Evolutionary conservation across 2,888 invertebrate species (phyloP), one percentile per base, ranked within the genome.

Genomic region (Lasiommata megera): DNA sequence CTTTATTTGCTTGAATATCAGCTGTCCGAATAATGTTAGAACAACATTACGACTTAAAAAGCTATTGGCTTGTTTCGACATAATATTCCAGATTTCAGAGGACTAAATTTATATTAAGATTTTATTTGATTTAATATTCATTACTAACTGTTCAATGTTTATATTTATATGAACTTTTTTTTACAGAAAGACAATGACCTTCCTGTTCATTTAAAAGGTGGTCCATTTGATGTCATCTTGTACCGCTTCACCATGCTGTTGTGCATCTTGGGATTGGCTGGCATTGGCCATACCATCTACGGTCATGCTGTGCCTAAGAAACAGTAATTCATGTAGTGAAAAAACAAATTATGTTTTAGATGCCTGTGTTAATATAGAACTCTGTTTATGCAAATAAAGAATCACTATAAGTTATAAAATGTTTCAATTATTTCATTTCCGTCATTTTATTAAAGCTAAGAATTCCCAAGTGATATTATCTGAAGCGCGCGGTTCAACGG

Each of bases 141-240:
- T n/a, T n/a, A n/a, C n/a, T n/a, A n/a, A n/a, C n/a, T n/a, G n/a
- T n/a, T n/a, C n/a, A n/a, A n/a, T n/a, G n/a, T 17, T 17, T 17
- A 12, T 40, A 40, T 17, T 17, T 6, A 16, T 11, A 3, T 44
- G n/a, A n/a, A n/a, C 38, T 57, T 37, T 37, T 55, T 47, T 34
- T 43, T 46, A 3, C 84, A 93, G 93, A 84, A 85, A 79, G 91
- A 93, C 6, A 91, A 93, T 80, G 92, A 92, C 61, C 69, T 88
- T 3, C 93, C 93, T 0, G 88, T 93, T 2, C 92, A 92, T 82
- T 75, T 93, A 68, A 93, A 93, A 74, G 92, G 90, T 28, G 93
- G 93, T 47, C 78, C 92, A 1, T 54, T 79, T 6, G 93, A 93
- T 64, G 84, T 68, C 60, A 66, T 92, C 11, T 70, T 93, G 54